Base-by-base conservation (phyloP, 2,888 invertebrate genomes). In the Panopea generosa region DNA sequence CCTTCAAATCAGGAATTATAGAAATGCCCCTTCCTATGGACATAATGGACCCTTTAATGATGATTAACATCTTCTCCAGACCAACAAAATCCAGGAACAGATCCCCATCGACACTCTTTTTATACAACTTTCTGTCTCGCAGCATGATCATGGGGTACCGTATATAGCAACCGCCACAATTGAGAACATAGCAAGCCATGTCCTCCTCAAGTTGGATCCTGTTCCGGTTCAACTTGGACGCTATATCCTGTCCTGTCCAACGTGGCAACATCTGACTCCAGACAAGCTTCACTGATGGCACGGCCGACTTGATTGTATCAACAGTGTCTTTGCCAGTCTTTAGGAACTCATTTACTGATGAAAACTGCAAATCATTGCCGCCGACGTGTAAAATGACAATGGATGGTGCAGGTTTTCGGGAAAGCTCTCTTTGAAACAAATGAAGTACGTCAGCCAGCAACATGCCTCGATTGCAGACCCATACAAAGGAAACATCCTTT, bases 301-400 rank as follows among this genome's bases (percentile, higher is more conserved):
- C 55, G 33, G 55, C 27, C 14, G 49, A 57, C 11, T 43, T 20
- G 2, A 75, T 33, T 0, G 45, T 45, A 16, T 69, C 50, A 4
- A 80, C 49, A 26, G 61, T 60, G 1, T 69, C 38, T 29, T 61
- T 67, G 7, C 59, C 70, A 11, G 47, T n/a, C 9, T 7, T 4
- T 40, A 50, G 9, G 27, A 63, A 57, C 2, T 49, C 18, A 6
- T 27, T 18, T 27, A 24, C 11, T 29, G 56, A 29, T 33, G 33
- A 33, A 11, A 11, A 7, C 45, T 18, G 9, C 11, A 80, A 50
- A 57, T 80, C 80, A 45, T 76, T 70, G 7, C 69, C 68, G 16
- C 80, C 80, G 27, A 76, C 59, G 47, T 80, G 80, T 40, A 80
- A 16, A 38, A 80, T 74, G 45, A 59, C 60, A 7, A 70, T 16